Evolutionary conservation across 2,113 vertebrate genomes (phyloP).

Genomic region (Desmodus rotundus): DNA sequence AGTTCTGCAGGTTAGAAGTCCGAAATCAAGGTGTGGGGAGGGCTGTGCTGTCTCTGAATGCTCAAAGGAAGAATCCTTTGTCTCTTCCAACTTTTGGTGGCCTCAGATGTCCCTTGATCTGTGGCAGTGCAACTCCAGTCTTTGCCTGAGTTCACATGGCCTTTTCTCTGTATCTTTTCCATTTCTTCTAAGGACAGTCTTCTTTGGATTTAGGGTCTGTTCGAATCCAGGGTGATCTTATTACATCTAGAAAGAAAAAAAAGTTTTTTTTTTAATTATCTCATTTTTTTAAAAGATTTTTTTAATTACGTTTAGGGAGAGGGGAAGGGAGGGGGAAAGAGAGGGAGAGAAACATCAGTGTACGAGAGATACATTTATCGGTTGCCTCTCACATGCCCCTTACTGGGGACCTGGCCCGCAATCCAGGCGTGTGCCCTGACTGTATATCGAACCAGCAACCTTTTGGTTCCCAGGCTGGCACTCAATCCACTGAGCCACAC

Average conservation of each 20-base stretch:
- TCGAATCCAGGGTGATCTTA: not conserved
- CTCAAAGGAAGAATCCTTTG: not conserved
- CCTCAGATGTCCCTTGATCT: not conserved
- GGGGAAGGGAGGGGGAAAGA: no score
- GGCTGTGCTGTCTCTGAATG: not conserved
- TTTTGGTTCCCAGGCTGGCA: no score
- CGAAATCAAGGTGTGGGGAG: not conserved
- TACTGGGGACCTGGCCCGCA: no score
- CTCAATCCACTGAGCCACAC: no score
- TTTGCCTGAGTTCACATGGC: not conserved
- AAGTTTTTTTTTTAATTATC: no score
- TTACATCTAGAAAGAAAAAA: not conserved
- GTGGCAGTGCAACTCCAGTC: not conserved
- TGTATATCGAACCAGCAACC: no score
- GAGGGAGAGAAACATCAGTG: no score
- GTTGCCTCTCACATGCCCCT: no score
- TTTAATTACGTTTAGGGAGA: no score
- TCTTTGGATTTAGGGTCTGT: not conserved
- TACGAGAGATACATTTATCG: no score
- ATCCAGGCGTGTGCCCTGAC: no score
- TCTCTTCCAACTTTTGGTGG: not conserved
- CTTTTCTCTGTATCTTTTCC: not conserved
- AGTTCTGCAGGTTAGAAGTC: not conserved
- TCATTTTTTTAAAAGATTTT: no score
- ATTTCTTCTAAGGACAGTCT: not conserved